These are phyloP conservation scores for Drosophila diplacantha DNA, from an alignment of 2,888 invertebrate species.

Conservation along the genomic window DNA sequence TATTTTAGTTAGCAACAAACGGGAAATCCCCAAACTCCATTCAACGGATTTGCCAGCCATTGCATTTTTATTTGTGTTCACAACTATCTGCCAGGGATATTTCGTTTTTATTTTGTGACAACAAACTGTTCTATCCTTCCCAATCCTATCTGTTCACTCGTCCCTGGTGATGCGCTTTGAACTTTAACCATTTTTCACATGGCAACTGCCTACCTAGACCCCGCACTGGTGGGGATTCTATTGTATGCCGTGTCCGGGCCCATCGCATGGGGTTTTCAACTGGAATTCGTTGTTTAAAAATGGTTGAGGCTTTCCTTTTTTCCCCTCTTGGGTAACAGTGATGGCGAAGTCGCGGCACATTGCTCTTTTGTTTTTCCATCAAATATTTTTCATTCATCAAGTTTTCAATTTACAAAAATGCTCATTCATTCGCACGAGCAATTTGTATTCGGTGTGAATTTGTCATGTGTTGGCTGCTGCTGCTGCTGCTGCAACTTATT, in stretches of 20 bases:
- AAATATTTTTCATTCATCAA: conserved; percentile 75
- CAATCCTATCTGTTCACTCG: conserved; percentile 16
- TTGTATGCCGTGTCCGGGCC: conserved; percentile 22
- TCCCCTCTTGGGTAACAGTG: conserved; percentile 1
- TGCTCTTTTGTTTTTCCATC: conserved; percentile 72
- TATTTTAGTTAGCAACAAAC: not conserved
- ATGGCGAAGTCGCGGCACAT: conserved; percentile 29
- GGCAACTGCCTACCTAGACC: conserved; percentile 16
- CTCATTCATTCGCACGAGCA: conserved; percentile 70
- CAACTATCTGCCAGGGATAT: conserved; percentile 17
- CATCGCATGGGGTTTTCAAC: conserved; percentile 13
- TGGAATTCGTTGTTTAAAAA: conserved; percentile 37
- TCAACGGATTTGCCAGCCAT: conserved; percentile 34
- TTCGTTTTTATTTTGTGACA: conserved; percentile 23
- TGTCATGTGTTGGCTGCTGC: conserved; percentile 61
- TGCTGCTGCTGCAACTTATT: conserved; percentile 38
- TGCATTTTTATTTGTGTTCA: conserved; percentile 28
- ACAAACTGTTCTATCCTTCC: conserved; percentile 26
- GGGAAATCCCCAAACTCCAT: conserved; percentile 31
- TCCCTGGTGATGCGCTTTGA: conserved; percentile 43
- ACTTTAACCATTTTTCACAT: conserved; percentile 35
- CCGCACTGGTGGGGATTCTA: conserved; percentile 1
- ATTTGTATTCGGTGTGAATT: conserved; percentile 74
- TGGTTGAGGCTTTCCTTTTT: conserved; percentile 16
- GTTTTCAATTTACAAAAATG: conserved; percentile 74